These are phyloP conservation scores for Sinopyrophorus schimmeli DNA, from an alignment of 2,888 invertebrate species.

Conservation along the genomic window DNA sequence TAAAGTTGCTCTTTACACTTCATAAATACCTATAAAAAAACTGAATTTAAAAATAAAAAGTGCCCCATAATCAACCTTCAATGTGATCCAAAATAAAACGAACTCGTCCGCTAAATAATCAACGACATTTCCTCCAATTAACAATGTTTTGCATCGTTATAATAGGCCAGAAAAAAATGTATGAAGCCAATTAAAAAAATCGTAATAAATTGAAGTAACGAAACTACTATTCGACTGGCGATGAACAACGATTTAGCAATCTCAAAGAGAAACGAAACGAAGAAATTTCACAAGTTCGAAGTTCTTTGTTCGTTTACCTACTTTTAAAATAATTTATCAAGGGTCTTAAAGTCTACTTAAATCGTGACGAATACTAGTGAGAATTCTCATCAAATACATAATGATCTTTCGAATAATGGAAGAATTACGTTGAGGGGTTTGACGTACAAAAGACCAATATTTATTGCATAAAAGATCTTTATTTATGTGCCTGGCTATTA, in stretches of 20 bases:
- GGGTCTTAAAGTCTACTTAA: not conserved
- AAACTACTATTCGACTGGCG: constrained; percentile 1
- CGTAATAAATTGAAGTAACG: not conserved
- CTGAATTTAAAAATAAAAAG: too few relatives aligned
- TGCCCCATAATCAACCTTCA: too few relatives aligned
- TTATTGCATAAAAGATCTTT: constrained; percentile 13
- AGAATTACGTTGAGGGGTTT: constrained; percentile 3
- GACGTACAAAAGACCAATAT: constrained; percentile 8
- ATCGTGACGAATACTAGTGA: not conserved
- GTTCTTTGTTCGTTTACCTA: constrained; percentile 2
- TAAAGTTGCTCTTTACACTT: too few relatives aligned
- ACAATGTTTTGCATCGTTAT: constrained; percentile 3
- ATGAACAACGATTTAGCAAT: constrained; percentile 6
- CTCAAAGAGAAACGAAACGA: constrained; percentile 4
- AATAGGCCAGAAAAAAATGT: constrained; percentile 4
- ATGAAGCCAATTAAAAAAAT: constrained; percentile 8
- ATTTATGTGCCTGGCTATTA: constrained; percentile 10
- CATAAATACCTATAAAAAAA: too few relatives aligned
- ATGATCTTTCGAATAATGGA: constrained; percentile 4
- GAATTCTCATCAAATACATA: constrained; percentile 2
- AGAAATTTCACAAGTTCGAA: constrained; percentile 3
- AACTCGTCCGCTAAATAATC: too few relatives aligned
- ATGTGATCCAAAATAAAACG: too few relatives aligned
- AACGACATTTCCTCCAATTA: constrained; percentile 6
- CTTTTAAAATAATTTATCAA: constrained; percentile 7